These are phyloP conservation scores for Heliconius himera DNA, from an alignment of 1,140 invertebrate species.

Conservation along the genomic window DNA sequence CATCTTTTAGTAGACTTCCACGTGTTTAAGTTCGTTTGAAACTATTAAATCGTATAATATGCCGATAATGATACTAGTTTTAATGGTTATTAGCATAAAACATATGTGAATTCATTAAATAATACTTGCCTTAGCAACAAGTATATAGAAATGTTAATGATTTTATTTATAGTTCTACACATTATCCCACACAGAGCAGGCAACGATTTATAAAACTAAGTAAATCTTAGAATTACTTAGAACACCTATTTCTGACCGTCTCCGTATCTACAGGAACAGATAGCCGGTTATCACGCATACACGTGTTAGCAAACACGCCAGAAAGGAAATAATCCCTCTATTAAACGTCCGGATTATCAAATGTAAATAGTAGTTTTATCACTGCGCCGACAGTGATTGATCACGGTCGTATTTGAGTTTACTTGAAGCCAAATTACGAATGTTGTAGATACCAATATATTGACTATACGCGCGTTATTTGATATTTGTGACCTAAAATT, in stretches of 20 bases:
- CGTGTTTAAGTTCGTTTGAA: not conserved
- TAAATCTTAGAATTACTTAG: not conserved
- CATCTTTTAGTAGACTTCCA: not conserved
- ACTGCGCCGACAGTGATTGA: slow-evolving; percentile 42
- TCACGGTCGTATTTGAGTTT: slow-evolving; percentile 18
- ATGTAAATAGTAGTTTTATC: slow-evolving; percentile 48
- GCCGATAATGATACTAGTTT: not conserved
- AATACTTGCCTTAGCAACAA: too few species aligned
- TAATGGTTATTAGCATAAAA: not conserved
- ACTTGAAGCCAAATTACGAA: not conserved
- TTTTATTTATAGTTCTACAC: too few species aligned
- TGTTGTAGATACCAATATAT: not conserved
- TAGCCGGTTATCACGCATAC: slow-evolving; percentile 38
- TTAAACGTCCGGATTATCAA: slow-evolving; percentile 58
- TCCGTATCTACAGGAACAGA: not conserved
- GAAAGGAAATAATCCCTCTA: slow-evolving; percentile 65
- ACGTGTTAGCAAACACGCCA: slow-evolving; percentile 58
- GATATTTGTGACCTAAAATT: not conserved
- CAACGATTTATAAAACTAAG: too few species aligned
- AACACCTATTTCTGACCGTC: not conserved
- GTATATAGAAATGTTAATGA: too few species aligned
- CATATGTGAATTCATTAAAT: not conserved
- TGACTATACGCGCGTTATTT: not conserved
- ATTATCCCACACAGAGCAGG: not conserved
- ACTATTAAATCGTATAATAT: not conserved